Evolutionary conservation across 2,113 vertebrate species (phyloP), one percentile per base, ranked within the genome.

Genomic region (Baryphthengus martii): DNA sequence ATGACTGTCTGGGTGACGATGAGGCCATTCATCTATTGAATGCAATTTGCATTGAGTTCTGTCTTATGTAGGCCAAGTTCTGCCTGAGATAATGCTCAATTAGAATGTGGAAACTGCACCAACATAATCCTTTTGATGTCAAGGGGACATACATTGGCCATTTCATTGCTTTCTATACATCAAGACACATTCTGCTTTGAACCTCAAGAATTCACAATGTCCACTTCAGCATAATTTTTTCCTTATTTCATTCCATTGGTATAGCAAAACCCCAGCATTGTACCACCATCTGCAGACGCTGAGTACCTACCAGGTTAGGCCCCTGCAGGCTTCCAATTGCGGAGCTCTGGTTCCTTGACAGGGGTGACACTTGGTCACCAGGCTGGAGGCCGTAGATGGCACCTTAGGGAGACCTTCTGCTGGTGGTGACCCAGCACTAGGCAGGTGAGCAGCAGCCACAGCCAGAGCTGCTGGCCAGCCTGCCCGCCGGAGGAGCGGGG

Each of bases 371-470:
- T 68, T 13, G 2, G 42, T 50, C 56, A 76, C 81, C 56, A 71
- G 75, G 37, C 39, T 63, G 0, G 2, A 66, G 63, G 63, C 63
- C 67, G 13, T 7, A 29, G 37, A 24, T 85, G 20, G 52, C 26
- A 50, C 59, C 66, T 88, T n/a, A 1, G 11, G 61, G 61, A 90
- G 40, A 84, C 13, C 45, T 88, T 29, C 49, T 74, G 55, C 63
- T 74, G 37, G 31, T 66, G 52, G 11, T 74, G 59, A 39, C 24
- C 10, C 86, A 31, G 13, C 19, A 7, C 21, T 9, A 10, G 35
- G 50, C 85, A 74, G 56, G 19, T 58, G 68, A 70, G 86, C 91
- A 94, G 84, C 90, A 97, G 88, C 92, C 94, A 88, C 74, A 74
- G 88, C 2, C 7, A 70, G 83, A 89, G 70, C 80, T 56, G 39